A percentile compares a stretch with the other conserved stretches of the same genome.
Evolutionary conservation across 2,797 vertebrate genomes (phyloP).

Genomic region (Hippocampus kuda): DNA sequence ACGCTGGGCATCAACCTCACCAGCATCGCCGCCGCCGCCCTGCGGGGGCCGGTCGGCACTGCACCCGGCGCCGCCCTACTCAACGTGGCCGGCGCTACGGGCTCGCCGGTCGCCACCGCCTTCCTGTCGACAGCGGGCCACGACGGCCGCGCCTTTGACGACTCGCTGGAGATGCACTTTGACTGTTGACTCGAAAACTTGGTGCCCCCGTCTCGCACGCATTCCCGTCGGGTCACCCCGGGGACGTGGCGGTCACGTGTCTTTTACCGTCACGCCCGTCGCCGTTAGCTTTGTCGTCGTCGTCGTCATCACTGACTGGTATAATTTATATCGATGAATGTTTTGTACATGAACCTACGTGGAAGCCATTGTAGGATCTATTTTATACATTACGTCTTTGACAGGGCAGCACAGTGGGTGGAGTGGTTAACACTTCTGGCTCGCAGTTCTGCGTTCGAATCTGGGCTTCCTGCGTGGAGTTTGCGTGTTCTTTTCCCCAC

Average conservation of each 20-base stretch:
- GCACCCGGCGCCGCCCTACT: slow-evolving; percentile 77
- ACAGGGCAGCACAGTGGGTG: not conserved
- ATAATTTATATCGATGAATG: not conserved
- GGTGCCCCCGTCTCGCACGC: slow-evolving; percentile 25
- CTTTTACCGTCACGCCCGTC: slow-evolving; percentile 23
- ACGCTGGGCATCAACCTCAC: slow-evolving; percentile 99
- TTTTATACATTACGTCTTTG: not conserved
- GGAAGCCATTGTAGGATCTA: not conserved
- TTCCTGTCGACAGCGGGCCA: slow-evolving; percentile 91
- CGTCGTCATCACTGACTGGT: not conserved
- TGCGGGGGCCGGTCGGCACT: slow-evolving; percentile 80
- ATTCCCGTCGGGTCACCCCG: slow-evolving; percentile 53
- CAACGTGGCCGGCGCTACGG: slow-evolving; percentile 76
- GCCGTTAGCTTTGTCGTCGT: not conserved
- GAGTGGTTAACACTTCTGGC: not conserved
- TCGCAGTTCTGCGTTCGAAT: not conserved
- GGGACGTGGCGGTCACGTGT: slow-evolving; percentile 64
- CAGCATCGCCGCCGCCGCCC: slow-evolving; percentile 74
- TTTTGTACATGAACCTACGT: not conserved
- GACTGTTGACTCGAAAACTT: slow-evolving; percentile 77
- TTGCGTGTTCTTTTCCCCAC: too few species aligned
- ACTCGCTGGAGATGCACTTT: slow-evolving; percentile 95
- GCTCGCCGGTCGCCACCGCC: slow-evolving; percentile 76
- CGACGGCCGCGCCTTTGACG: slow-evolving; percentile 89
- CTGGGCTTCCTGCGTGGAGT: too few species aligned